A percentile compares a stretch with the other conserved stretches of the same genome.
These are phyloP conservation scores for Alligator mississippiensis DNA, from an alignment of 2,113 vertebrate genomes.

Conservation along the genomic window DNA sequence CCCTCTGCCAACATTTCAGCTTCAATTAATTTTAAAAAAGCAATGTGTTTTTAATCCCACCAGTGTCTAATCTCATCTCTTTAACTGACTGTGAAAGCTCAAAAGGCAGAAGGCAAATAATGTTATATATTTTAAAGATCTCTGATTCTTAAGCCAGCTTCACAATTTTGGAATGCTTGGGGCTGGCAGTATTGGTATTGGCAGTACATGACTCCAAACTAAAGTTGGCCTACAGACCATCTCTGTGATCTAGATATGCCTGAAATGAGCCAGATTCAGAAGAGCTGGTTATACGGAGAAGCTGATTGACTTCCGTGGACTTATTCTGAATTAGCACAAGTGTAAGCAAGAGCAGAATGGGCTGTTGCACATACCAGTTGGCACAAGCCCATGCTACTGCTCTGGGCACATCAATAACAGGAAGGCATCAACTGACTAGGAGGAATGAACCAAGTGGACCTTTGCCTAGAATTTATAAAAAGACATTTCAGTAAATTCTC, in stretches of 20 bases:
- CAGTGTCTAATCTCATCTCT: too few species aligned
- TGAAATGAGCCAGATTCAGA: not conserved
- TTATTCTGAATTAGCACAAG: not conserved
- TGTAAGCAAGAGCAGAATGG: conserved; percentile 11
- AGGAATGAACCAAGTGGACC: conserved; percentile 39
- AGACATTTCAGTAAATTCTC: conserved; percentile 33
- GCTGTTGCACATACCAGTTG: not conserved
- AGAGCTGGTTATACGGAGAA: not conserved
- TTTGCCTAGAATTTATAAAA: conserved; percentile 14
- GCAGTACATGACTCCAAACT: conserved; percentile 3
- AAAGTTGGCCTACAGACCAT: not conserved
- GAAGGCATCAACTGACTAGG: conserved; percentile 11
- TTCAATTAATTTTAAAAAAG: not conserved
- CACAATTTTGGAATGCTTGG: not conserved
- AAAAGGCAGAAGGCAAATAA: not conserved
- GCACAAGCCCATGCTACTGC: conserved; percentile 2
- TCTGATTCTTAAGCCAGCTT: not conserved
- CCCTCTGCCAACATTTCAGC: not conserved
- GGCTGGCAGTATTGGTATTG: not conserved
- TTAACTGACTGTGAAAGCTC: not conserved
- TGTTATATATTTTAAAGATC: not conserved
- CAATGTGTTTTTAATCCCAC: not conserved
- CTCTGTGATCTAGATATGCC: not conserved
- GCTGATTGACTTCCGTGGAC: not conserved
- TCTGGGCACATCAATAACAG: not conserved